Conservation (phyloP, 1,140 invertebrate genomes). For the Aphaenogaster floridana region DNA sequence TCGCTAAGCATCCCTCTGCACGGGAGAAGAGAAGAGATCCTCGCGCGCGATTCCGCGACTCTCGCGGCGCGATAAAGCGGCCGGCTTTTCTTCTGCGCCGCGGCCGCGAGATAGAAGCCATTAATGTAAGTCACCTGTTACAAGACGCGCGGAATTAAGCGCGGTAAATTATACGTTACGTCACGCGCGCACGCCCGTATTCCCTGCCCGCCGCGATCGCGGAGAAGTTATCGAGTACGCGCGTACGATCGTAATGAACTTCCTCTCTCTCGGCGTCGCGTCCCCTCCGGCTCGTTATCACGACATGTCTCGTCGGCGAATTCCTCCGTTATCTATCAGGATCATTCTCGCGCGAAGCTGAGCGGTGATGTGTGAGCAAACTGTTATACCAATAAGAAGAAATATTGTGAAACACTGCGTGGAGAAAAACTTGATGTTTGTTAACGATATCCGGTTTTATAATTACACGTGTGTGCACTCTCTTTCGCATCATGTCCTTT, state of each 20-base stretch:
- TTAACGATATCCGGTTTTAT: background rate
- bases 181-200: conserved; percentile 33
- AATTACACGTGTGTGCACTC: background rate
- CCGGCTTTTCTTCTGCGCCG: conserved; percentile 38
- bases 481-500: background rate
- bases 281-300: conserved; percentile 9
- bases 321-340: conserved; percentile 53
- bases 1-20: conserved; percentile 18
- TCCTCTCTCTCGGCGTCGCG: conserved; percentile 30
- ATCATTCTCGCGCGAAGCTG: conserved; percentile 25
- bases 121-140: conserved; percentile 72
- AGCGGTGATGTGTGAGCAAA: background rate
- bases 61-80: conserved; percentile 42
- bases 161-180: conserved; percentile 67
- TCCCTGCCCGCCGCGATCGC: conserved; percentile 18
- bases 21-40: conserved; percentile 11
- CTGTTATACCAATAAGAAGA: conserved; percentile 21
- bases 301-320: background rate
- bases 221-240: conserved; percentile 54
- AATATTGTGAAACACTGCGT: background rate
- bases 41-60: conserved; percentile 35
- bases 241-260: conserved; percentile 63
- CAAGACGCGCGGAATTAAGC: conserved; percentile 68
- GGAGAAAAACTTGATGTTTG: background rate
- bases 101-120: conserved; percentile 62